These are phyloP conservation scores for Brenthis daphne DNA, from an alignment of 2,888 invertebrate species.

Conservation along the genomic window DNA sequence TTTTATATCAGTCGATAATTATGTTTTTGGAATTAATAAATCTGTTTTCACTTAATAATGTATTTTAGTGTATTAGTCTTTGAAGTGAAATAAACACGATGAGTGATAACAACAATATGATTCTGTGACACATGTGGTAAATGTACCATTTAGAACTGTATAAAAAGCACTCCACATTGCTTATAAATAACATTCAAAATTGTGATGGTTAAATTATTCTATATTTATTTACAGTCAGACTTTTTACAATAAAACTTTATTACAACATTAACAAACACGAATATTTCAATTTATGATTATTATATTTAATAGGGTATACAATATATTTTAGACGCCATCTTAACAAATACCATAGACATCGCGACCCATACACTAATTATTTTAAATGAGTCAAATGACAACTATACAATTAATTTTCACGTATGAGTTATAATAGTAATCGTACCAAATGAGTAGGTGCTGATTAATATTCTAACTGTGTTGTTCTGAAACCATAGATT, in stretches of 20 bases:
- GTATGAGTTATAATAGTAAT: no score
- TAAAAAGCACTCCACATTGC: constrained; percentile 42
- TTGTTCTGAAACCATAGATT: no score
- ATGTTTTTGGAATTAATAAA: neutral
- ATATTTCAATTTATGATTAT: constrained; percentile 30
- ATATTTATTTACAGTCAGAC: constrained; percentile 73
- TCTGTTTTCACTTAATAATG: constrained; percentile 31
- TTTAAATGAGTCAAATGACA: neutral
- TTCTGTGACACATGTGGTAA: constrained; percentile 3
- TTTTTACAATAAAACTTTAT: constrained; percentile 58
- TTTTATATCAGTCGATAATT: constrained; percentile 5
- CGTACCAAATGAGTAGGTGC: no score
- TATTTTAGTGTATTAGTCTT: neutral
- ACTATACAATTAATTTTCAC: neutral
- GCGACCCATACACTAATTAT: constrained; percentile 15
- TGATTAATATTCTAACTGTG: no score
- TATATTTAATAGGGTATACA: constrained; percentile 8
- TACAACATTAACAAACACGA: constrained; percentile 41
- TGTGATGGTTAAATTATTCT: constrained; percentile 58
- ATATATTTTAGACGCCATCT: constrained; percentile 25
- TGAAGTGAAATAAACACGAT: constrained; percentile 6
- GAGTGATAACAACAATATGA: no score
- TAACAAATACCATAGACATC: constrained; percentile 21
- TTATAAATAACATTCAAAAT: constrained; percentile 43
- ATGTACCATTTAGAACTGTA: neutral